phyloP scores from a whole-genome alignment of 2,888 invertebrate species.

The Bimastos eiseni region DNA sequence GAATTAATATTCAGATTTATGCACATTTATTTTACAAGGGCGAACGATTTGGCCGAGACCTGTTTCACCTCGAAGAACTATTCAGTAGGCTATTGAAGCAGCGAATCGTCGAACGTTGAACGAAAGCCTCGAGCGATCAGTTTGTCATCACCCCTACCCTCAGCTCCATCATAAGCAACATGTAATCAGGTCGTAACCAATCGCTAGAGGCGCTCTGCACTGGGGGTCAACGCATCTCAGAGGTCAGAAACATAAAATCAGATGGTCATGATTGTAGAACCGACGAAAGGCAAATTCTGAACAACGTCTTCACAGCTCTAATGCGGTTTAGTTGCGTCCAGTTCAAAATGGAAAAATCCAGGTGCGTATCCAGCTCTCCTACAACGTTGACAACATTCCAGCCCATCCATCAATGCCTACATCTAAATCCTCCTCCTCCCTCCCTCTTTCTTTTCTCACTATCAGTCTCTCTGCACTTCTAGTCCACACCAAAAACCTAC shows the following conservation, averaged over 20 bases:
- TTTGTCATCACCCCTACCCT: too few relatives aligned
- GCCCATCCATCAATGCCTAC: background rate
- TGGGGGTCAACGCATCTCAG: background rate
- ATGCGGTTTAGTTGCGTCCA: background rate
- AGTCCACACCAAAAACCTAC: background rate
- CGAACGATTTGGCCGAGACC: too few relatives aligned
- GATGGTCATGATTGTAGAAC: background rate
- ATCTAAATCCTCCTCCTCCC: background rate
- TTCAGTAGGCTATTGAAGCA: too few relatives aligned
- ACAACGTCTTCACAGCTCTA: background rate
- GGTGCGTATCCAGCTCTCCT: background rate
- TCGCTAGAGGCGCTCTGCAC: background rate
- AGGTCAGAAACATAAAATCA: background rate
- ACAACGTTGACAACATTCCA: background rate
- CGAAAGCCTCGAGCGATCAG: too few relatives aligned
- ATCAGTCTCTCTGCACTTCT: too few relatives aligned
- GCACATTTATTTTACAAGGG: background rate
- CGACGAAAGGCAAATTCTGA: background rate
- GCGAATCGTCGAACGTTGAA: too few relatives aligned
- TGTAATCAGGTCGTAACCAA: background rate
- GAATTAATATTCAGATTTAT: too few relatives aligned
- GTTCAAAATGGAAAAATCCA: background rate
- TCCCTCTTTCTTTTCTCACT: background rate
- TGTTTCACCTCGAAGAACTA: too few relatives aligned
- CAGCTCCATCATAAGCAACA: background rate